Evolutionary conservation across 2,888 invertebrate species (phyloP), one percentile per base, ranked within the genome.

Genomic region (Lasioglossum vierecki): DNA sequence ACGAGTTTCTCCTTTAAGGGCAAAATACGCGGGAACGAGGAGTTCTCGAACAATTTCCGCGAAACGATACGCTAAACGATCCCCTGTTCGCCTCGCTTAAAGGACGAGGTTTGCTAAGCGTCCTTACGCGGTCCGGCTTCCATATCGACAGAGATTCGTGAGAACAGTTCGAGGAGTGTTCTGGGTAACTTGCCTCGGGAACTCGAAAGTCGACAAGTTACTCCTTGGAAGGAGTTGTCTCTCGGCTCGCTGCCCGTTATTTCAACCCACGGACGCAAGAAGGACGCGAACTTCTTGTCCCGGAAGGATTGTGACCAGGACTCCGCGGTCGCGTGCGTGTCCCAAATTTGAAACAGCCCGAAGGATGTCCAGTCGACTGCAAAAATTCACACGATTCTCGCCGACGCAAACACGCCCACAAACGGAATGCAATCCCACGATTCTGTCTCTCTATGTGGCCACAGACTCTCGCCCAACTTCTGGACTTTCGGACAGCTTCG

Each of bases 261-360:
- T 66, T 66, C 35, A 18, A 30, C 22, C 15, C 5, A 18, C 35
- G 66, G 3, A 18, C 66, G 35, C 35, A 5, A 11, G 30, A 66
- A 66, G 35, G 66, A 18, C 53, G 30, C 26, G 39, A 70, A 70
- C 30, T 35, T 35, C 13, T 15, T n/a, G 3, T n/a, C 44, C 18
- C 68, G 30, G 53, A 18, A 57, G 15, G 26, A 44, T 35, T 46
- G 35, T 44, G 3, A 44, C 18, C 46, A 70, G 35, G 22, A 66
- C 8, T 30, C 6, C 2, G 30, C 30, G 15, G 57, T n/a, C 57
- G 57, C n/a, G n/a, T 4, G 57, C 8, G 30, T 30, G 41, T 53
- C 22, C 15, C 35, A 13, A 66, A 75, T 46, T 75, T 63, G 76
- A 76, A 63, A 26, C 76, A 41, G 26, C 22, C 26, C n/a, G 76